phyloP scores from a whole-genome alignment of 2,113 vertebrate genomes.

The Microtus ochrogaster region DNA sequence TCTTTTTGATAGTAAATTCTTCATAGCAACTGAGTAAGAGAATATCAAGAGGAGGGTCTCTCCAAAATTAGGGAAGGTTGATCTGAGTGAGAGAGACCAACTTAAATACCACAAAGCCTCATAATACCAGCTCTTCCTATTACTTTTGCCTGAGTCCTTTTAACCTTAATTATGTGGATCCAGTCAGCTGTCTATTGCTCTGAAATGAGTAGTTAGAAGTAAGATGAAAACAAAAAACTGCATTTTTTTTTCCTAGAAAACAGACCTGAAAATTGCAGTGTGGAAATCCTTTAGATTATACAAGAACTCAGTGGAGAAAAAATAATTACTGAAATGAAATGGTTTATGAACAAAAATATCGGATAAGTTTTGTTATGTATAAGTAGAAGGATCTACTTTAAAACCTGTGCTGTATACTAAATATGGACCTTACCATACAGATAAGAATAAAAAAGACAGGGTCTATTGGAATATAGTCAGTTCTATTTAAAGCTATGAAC shows the following conservation, averaged over 20 bases:
- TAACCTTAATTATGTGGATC: background rate
- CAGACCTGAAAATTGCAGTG: background rate
- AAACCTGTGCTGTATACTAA: background rate
- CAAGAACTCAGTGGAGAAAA: background rate
- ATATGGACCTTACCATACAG: background rate
- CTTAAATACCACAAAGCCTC: background rate
- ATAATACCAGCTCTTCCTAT: background rate
- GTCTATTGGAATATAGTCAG: background rate
- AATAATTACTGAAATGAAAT: background rate
- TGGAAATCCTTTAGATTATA: background rate
- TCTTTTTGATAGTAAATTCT: background rate
- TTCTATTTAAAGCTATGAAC: conserved; percentile 1
- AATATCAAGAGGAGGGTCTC: background rate
- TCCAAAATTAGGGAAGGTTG: background rate
- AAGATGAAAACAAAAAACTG: background rate
- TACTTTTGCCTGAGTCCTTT: background rate
- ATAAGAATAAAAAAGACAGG: background rate
- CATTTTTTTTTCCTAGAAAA: background rate
- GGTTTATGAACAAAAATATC: background rate
- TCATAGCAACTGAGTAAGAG: background rate
- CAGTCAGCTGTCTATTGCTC: background rate
- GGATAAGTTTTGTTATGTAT: background rate
- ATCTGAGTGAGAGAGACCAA: background rate
- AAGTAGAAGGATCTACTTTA: background rate
- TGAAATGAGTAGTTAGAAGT: background rate